Conservation (phyloP, 2,888 invertebrate species). For the Hedya salicella region DNA sequence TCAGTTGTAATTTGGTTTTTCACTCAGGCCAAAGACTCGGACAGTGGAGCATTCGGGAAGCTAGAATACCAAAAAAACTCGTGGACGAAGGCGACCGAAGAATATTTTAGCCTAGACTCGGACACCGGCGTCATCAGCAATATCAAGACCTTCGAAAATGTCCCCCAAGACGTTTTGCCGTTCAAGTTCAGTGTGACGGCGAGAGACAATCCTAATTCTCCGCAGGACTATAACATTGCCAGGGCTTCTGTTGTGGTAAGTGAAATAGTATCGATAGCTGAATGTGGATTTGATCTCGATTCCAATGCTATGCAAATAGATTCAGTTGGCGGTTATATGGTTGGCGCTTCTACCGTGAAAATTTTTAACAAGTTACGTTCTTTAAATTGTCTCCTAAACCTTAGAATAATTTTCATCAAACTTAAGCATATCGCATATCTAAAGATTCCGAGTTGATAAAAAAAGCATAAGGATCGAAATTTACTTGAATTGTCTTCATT, state of each 20-base stretch:
- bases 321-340: too few species aligned
- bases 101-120: conserved; percentile 90
- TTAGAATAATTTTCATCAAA: too few species aligned
- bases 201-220: conserved; percentile 89
- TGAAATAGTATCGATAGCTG: conserved; percentile 38
- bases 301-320: too few species aligned
- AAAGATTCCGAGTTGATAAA: too few species aligned
- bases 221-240: conserved; percentile 86
- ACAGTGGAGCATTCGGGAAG: conserved; percentile 93
- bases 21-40: conserved; percentile 91
- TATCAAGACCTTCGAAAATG: conserved; percentile 88
- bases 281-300: too few species aligned
- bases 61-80: conserved; percentile 88
- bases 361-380: too few species aligned
- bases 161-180: conserved; percentile 87
- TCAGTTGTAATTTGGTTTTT: conserved; percentile 1
- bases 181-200: conserved; percentile 90
- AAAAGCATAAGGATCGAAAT: too few species aligned
- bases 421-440: too few species aligned
- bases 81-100: conserved; percentile 79
- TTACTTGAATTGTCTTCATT: too few species aligned
- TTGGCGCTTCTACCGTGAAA: too few species aligned
- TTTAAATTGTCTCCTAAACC: too few species aligned
- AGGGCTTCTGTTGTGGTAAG: conserved; percentile 88
- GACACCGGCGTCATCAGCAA: conserved; percentile 91